phyloP scores from a whole-genome alignment of 2,797 vertebrate species.

The Darevskia mixta region DNA sequence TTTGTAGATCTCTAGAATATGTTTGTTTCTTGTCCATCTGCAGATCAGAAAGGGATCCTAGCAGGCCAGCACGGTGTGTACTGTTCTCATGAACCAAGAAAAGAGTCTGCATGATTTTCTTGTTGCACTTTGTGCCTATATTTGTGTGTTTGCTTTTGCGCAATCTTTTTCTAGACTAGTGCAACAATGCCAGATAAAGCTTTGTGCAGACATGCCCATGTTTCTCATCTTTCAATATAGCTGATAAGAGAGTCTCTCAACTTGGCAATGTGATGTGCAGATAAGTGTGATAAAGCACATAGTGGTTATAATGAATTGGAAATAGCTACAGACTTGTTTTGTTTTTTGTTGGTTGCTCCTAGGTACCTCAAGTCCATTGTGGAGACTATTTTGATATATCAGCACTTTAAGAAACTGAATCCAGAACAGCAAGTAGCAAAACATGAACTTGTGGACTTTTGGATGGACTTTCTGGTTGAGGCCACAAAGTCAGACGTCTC shows the following conservation, averaged over 20 bases:
- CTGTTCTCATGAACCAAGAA: neutral
- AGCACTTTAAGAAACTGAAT: slow-evolving; percentile 92
- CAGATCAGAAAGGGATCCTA: neutral
- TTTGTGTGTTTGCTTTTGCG: neutral
- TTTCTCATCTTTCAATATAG: neutral
- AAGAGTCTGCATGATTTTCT: neutral
- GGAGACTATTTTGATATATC: slow-evolving; percentile 95
- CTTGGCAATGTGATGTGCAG: slow-evolving; percentile 1
- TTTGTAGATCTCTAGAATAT: neutral
- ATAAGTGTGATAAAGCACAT: neutral
- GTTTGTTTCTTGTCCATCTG: neutral
- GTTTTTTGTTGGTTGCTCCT: slow-evolving; percentile 51
- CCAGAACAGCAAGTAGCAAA: slow-evolving; percentile 86
- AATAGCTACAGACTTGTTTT: neutral
- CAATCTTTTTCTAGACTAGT: neutral
- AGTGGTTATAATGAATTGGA: neutral
- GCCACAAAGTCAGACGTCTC: slow-evolving; percentile 94
- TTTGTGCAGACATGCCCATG: neutral
- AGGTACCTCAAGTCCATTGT: slow-evolving; percentile 96
- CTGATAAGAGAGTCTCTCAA: neutral
- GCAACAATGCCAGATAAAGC: neutral
- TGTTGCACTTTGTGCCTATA: neutral
- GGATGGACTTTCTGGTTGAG: slow-evolving; percentile 98
- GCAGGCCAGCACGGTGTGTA: neutral
- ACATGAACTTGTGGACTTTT: slow-evolving; percentile 96